Base-by-base conservation (phyloP, 1,140 invertebrate genomes). In the Bombus terrestris region DNA sequence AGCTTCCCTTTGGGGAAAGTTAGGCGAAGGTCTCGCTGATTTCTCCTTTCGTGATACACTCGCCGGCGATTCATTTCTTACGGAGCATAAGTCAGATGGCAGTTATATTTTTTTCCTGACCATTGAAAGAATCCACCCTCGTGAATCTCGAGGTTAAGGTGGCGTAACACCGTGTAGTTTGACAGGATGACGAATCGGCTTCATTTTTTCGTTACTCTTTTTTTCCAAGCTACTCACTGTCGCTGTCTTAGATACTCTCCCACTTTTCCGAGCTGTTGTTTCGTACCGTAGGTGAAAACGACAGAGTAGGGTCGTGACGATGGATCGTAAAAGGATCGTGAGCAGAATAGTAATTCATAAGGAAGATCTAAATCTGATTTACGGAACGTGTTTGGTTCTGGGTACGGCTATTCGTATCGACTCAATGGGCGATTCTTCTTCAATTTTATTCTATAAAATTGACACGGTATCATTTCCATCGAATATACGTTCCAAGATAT, bases 121-220 rank as follows among this genome's bases (percentile, higher is more conserved):
- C 82, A 81, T 90, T 79, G 71, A 81, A 75, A 66, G 77, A 81
- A 89, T 86, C 47, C 68, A 83, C 68, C 89, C 89, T 86, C 69
- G 76, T 66, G 86, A 68, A 86, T 80, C 80, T 68, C 32, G 53
- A n/a, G 72, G 88, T 80, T 86, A 89, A 88, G 87, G 59, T 72
- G n/a, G 69, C 57, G 86, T 64, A 76, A 86, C 64, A 64, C n/a
- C 37, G 81, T 66, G 43, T 81, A 68, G 79, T 74, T 53, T 83
- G 86, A 90, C 89, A 87, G 90, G 57, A 91, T 87, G 89, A 90
- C 87, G 83, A 91, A 90, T 91, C 84, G 83, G 43, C 74, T 81
- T 90, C 47, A 75, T 90, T 85, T 73, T 83, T 77, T 66, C 64
- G 69, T 5, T 0, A 53, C 47, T 35, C 39, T 66, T 62, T 13